A percentile compares a stretch with the other conserved stretches of the same genome.
phyloP scores from a whole-genome alignment of 2,888 invertebrate genomes.

The Mythimna loreyi region DNA sequence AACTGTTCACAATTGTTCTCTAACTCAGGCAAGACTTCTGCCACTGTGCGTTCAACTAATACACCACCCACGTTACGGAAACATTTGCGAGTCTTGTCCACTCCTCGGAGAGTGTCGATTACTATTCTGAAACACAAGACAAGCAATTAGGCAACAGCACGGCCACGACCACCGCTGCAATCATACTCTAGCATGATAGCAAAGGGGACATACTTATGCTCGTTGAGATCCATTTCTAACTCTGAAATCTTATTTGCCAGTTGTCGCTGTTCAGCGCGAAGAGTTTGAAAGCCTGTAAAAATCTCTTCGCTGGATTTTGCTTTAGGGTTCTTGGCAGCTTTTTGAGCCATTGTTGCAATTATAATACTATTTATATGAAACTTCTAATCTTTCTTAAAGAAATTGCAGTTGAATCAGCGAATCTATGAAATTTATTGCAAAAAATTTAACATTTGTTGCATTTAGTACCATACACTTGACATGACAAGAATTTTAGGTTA shows the following conservation, averaged over 20 bases:
- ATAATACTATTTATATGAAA: neutral
- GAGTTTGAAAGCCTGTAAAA: constrained; percentile 95
- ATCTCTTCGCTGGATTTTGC: constrained; percentile 94
- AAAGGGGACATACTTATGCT: constrained; percentile 95
- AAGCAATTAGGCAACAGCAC: constrained; percentile 11
- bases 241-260: constrained; percentile 97
- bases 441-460: neutral
- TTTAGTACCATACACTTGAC: constrained; percentile 10
- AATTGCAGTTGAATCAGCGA: neutral
- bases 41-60: constrained; percentile 97
- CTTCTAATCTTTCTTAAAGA: neutral
- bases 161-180: too few species aligned
- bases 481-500: constrained; percentile 28
- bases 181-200: neutral
- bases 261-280: constrained; percentile 96
- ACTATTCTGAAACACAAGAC: constrained; percentile 94
- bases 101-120: constrained; percentile 96
- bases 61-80: constrained; percentile 98
- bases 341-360: constrained; percentile 73
- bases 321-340: constrained; percentile 83
- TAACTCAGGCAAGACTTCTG: constrained; percentile 96
- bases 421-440: neutral
- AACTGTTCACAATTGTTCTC: constrained; percentile 95
- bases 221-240: constrained; percentile 98
- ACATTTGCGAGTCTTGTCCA: constrained; percentile 96